phyloP scores from a whole-genome alignment of 2,888 invertebrate genomes.

The Caenorhabditis sulstoni region DNA sequence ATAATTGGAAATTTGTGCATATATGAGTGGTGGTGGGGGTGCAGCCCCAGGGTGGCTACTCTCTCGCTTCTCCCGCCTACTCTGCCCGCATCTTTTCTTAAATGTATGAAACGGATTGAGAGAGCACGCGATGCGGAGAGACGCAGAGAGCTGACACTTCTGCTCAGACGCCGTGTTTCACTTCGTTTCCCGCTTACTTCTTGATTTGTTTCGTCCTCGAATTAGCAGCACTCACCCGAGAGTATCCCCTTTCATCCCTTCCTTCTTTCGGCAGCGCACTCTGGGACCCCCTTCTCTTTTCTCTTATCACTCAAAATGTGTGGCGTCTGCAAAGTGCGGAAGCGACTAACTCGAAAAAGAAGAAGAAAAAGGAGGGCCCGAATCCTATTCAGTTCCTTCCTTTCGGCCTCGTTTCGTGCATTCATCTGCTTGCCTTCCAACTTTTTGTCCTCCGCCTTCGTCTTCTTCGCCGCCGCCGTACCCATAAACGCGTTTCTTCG shows the following conservation, averaged over 20 bases:
- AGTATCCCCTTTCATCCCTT: not conserved
- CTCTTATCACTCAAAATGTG: conserved; percentile 43
- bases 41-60: conserved; percentile 44
- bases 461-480: conserved; percentile 13
- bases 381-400: conserved; percentile 52
- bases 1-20: conserved; percentile 59
- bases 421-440: conserved; percentile 47
- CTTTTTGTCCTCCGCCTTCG: conserved; percentile 33
- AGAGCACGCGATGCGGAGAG: conserved; percentile 43
- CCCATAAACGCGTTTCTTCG: conserved; percentile 39
- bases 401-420: conserved; percentile 51
- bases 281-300: conserved; percentile 8
- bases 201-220: conserved; percentile 52
- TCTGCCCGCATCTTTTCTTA: conserved; percentile 49
- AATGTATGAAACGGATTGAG: conserved; percentile 45
- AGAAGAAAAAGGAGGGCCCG: conserved; percentile 1
- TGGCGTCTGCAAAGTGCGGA: conserved; percentile 12
- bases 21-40: conserved; percentile 56
- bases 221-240: conserved; percentile 32
- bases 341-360: too few species aligned
- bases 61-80: conserved; percentile 22
- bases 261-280: not conserved
- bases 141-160: conserved; percentile 47
- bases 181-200: conserved; percentile 53
- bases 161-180: conserved; percentile 56